Conservation (phyloP, 2,113 vertebrate species). For the Isichthys henryi region DNA sequence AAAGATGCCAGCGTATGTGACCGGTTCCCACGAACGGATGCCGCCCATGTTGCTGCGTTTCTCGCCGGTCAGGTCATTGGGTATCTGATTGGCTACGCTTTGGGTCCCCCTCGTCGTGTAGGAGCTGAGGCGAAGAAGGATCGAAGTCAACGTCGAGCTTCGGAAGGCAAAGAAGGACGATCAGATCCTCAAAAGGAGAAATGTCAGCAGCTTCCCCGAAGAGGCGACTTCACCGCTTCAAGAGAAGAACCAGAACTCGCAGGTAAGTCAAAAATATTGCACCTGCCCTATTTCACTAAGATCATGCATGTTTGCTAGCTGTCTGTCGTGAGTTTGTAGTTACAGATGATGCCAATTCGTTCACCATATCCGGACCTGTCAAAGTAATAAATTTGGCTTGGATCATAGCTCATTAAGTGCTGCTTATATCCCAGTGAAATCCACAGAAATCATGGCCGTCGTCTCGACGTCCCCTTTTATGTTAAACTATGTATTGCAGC, state of each 20-base stretch:
- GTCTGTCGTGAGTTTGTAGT: neutral
- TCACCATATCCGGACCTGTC: neutral
- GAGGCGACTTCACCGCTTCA: conserved; percentile 90
- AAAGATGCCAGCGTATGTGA: conserved; percentile 63
- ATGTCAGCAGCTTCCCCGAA: conserved; percentile 69
- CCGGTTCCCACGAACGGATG: neutral
- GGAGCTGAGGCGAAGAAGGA: conserved; percentile 77
- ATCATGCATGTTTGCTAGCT: neutral
- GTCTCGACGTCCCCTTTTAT: neutral
- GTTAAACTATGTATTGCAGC: conserved; percentile 46
- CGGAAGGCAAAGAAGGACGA: conserved; percentile 89
- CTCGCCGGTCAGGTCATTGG: neutral
- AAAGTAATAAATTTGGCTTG: neutral
- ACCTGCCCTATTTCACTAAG: neutral
- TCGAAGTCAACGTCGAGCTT: conserved; percentile 82
- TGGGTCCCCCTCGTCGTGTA: conserved; percentile 28
- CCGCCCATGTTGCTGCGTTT: neutral
- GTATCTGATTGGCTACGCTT: neutral
- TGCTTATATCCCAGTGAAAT: neutral
- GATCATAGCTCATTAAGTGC: neutral
- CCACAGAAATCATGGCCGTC: neutral
- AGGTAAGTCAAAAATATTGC: conserved; percentile 48
- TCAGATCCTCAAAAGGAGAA: conserved; percentile 83
- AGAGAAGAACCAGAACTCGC: conserved; percentile 72
- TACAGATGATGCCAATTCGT: neutral